Conservation (phyloP, 2,888 invertebrate species). For the Athrips mouffetella region DNA sequence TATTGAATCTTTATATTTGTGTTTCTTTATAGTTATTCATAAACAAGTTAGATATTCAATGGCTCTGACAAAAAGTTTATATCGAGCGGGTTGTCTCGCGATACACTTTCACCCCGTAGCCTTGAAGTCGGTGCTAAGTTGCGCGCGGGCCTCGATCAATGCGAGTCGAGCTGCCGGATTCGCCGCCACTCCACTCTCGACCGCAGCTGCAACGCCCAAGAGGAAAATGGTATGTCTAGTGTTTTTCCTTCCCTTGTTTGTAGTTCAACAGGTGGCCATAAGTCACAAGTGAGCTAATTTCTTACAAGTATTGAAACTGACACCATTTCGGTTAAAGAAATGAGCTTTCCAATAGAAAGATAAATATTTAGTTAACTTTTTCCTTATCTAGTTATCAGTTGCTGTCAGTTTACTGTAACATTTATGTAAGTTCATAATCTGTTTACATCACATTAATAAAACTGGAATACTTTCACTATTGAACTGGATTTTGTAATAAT, state of each 20-base stretch:
- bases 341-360: too few species aligned
- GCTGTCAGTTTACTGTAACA: neutral
- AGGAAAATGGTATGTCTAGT: slow-evolving; percentile 65
- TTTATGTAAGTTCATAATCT: neutral
- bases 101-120: slow-evolving; percentile 72
- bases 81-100: slow-evolving; percentile 42
- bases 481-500: neutral
- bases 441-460: neutral
- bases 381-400: neutral
- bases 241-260: slow-evolving; percentile 8
- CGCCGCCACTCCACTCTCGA: slow-evolving; percentile 36
- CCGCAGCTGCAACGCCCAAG: slow-evolving; percentile 36
- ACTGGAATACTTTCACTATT: slow-evolving; percentile 5
- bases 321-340: neutral
- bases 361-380: neutral
- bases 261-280: too few species aligned
- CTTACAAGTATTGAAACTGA: neutral
- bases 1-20: too few species aligned
- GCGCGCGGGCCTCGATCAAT: slow-evolving; percentile 55
- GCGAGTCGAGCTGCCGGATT: slow-evolving; percentile 46
- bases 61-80: slow-evolving; percentile 32
- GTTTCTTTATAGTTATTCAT: too few species aligned
- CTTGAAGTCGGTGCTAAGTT: slow-evolving; percentile 38
- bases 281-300: slow-evolving; percentile 16
- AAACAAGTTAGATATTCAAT: too few species aligned